Evolutionary conservation across 2,113 vertebrate genomes (phyloP).

Genomic region (Procavia capensis): DNA sequence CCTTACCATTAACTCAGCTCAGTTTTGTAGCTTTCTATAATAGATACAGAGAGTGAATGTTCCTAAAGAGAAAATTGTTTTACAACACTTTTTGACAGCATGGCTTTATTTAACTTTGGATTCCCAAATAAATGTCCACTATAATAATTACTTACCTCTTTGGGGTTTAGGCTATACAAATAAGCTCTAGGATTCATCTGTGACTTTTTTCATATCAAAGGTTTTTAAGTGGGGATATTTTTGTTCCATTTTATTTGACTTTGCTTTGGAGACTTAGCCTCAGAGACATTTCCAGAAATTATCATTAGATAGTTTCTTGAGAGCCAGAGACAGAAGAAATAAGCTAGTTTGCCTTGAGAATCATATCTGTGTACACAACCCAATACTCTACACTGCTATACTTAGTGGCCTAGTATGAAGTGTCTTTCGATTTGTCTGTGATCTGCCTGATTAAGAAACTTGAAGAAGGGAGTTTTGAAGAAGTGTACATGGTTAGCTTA

Average conservation of each 20-base stretch:
- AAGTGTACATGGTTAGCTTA: neutral
- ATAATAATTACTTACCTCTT: slow-evolving; percentile 55
- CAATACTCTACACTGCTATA: neutral
- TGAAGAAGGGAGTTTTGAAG: slow-evolving; percentile 2
- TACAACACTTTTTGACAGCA: neutral
- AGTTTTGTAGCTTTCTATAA: neutral
- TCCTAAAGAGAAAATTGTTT: neutral
- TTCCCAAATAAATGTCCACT: slow-evolving; percentile 41
- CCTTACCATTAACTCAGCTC: neutral
- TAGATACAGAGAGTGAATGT: neutral
- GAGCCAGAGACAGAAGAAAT: slow-evolving; percentile 42
- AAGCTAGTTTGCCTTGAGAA: slow-evolving; percentile 35
- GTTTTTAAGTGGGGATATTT: slow-evolving; percentile 51
- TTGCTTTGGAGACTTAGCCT: slow-evolving; percentile 56
- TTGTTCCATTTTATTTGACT: slow-evolving; percentile 66
- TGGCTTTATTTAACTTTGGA: slow-evolving; percentile 52
- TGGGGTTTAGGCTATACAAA: slow-evolving; percentile 24
- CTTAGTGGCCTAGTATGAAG: slow-evolving; percentile 12
- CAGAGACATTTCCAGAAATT: slow-evolving; percentile 57
- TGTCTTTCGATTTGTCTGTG: slow-evolving; percentile 31
- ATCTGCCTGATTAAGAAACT: neutral
- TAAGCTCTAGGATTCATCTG: slow-evolving; percentile 44
- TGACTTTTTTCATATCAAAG: slow-evolving; percentile 41
- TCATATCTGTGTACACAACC: neutral
- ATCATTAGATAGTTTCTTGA: slow-evolving; percentile 38